phyloP scores from a whole-genome alignment of 2,797 vertebrate species.

The Poecile montanus region DNA sequence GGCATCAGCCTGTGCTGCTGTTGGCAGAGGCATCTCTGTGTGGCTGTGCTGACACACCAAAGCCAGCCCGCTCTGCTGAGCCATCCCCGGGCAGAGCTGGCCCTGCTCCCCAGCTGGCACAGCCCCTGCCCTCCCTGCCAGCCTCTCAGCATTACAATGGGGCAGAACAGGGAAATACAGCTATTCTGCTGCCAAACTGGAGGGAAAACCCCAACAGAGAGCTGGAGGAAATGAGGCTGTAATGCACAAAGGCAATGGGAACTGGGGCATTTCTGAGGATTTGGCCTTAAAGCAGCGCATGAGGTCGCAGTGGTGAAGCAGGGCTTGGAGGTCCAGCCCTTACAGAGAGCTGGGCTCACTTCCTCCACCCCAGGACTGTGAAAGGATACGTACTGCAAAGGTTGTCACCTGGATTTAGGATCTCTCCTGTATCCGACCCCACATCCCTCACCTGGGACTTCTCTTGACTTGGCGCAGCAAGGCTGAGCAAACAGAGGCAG shows the following conservation, averaged over 20 bases:
- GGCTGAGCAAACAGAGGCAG: not conserved
- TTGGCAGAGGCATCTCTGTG: not conserved
- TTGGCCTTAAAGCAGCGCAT: not conserved
- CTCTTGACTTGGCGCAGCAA: not conserved
- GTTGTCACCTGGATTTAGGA: not conserved
- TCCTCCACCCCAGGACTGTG: not conserved
- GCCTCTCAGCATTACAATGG: conserved; percentile 32
- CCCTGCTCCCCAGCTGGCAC: not conserved
- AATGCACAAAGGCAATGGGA: conserved; percentile 35
- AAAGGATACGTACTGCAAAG: not conserved
- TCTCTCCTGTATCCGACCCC: not conserved
- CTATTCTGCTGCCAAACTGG: not conserved
- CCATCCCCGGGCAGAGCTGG: not conserved
- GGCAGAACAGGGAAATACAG: not conserved
- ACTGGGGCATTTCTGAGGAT: not conserved
- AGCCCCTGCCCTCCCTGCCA: not conserved
- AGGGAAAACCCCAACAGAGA: not conserved
- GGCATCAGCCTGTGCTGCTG: not conserved
- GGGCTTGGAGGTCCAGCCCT: not conserved
- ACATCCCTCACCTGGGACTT: not conserved
- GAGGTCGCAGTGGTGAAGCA: not conserved
- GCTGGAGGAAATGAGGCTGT: not conserved
- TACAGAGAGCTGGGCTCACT: not conserved
- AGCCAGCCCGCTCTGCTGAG: not conserved
- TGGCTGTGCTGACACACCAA: not conserved